These are phyloP conservation scores for Cataglyphis rosenhaueri DNA, from an alignment of 2,888 invertebrate genomes.

Conservation along the genomic window DNA sequence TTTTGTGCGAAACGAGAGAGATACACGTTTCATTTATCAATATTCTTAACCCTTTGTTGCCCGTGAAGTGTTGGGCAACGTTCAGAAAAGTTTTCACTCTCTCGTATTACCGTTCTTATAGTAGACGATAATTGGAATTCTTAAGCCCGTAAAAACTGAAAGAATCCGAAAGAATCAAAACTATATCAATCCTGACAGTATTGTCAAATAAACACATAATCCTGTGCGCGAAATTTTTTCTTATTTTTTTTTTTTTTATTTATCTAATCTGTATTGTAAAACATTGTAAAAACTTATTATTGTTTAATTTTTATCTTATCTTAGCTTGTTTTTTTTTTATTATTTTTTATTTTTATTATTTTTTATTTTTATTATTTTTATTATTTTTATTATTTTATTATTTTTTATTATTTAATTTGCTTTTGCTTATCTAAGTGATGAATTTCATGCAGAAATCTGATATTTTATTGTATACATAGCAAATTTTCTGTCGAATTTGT, in stretches of 20 bases:
- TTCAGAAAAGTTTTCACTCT: conserved; percentile 9
- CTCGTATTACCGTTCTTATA: neutral
- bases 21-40: conserved; percentile 37
- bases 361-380: too few species aligned
- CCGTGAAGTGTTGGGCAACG: neutral
- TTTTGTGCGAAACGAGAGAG: conserved; percentile 16
- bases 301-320: neutral
- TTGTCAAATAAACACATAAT: neutral
- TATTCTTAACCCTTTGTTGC: conserved; percentile 43
- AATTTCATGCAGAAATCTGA: neutral
- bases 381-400: too few species aligned
- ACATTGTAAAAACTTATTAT: neutral
- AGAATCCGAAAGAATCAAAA: neutral
- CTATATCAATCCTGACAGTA: neutral
- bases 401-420: neutral
- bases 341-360: too few species aligned
- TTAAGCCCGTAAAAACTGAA: neutral
- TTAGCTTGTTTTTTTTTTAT: too few species aligned
- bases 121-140: conserved; percentile 14
- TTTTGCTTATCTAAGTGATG: neutral
- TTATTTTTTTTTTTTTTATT: neutral
- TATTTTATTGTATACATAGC: neutral
- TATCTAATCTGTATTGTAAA: neutral
- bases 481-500: neutral
- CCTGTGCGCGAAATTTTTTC: neutral